A percentile compares a stretch with the other conserved stretches of the same genome.
These are phyloP conservation scores for Notothenia coriiceps DNA, from an alignment of 2,113 vertebrate species.

Conservation along the genomic window DNA sequence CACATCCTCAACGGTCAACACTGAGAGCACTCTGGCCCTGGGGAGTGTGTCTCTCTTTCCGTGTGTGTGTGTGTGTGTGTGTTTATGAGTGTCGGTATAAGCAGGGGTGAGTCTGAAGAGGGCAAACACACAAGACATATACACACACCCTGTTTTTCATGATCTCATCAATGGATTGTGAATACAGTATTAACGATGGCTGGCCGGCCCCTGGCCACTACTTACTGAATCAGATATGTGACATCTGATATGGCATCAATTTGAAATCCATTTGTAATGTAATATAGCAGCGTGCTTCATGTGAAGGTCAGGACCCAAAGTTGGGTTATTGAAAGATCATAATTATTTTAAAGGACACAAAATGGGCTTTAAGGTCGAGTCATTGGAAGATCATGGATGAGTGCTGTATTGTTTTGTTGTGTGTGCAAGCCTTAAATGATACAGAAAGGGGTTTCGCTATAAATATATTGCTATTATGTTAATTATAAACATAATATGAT, in stretches of 20 bases:
- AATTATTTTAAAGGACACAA: conserved; percentile 34
- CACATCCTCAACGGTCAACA: conserved; percentile 81
- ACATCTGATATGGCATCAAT: conserved; percentile 77
- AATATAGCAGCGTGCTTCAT: conserved; percentile 70
- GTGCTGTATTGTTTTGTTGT: background rate
- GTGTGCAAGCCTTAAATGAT: background rate
- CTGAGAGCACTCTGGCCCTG: conserved; percentile 75
- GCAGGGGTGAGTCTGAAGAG: conserved; percentile 58
- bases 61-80: conserved; percentile 30
- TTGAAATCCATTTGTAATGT: conserved; percentile 82
- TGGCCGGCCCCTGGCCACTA: conserved; percentile 78
- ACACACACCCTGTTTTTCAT: conserved; percentile 67
- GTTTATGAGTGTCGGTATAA: conserved; percentile 63
- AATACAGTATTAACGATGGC: conserved; percentile 81
- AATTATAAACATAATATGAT: too few species aligned
- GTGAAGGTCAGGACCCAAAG: conserved; percentile 71
- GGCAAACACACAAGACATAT: conserved; percentile 56
- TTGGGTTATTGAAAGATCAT: conserved; percentile 60
- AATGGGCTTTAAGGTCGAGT: conserved; percentile 19
- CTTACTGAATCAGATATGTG: conserved; percentile 81
- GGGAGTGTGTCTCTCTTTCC: conserved; percentile 63
- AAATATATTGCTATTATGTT: too few species aligned
- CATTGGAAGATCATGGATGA: conserved; percentile 3
- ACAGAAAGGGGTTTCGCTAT: too few species aligned
- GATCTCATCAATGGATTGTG: conserved; percentile 84